phyloP scores from a whole-genome alignment of 2,797 vertebrate genomes.

The Enteromius paludinosus region DNA sequence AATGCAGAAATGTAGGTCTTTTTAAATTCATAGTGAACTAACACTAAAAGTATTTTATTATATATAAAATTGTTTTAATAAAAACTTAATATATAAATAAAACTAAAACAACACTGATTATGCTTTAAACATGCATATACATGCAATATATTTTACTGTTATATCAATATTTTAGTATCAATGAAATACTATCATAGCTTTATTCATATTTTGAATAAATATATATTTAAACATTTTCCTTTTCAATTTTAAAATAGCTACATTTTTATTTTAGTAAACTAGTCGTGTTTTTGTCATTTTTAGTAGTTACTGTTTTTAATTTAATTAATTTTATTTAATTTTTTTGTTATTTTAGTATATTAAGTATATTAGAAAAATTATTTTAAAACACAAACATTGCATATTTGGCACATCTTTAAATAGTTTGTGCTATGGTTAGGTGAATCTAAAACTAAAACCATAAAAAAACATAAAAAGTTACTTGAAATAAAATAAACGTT shows the following conservation, averaged over 20 bases:
- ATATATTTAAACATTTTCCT: not conserved
- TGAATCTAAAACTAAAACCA: not conserved
- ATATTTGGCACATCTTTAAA: too few relatives aligned
- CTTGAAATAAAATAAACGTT: not conserved
- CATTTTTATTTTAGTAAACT: not conserved
- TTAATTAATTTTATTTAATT: not conserved
- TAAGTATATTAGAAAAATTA: too few relatives aligned
- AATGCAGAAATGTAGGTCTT: not conserved
- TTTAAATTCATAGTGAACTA: too few relatives aligned
- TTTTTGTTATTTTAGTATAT: not conserved
- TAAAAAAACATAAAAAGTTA: not conserved
- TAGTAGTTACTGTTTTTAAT: not conserved
- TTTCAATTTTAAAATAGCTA: not conserved
- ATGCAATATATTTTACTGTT: not conserved
- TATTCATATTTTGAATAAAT: not conserved
- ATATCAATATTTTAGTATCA: not conserved
- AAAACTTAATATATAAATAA: not conserved
- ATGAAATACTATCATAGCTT: not conserved
- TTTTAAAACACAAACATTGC: too few relatives aligned
- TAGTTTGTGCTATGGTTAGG: not conserved
- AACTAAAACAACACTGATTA: not conserved
- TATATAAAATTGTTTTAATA: too few relatives aligned
- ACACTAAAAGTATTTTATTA: too few relatives aligned
- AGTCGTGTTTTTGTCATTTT: not conserved
- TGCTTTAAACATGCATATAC: not conserved